Percentiles rank a stretch among this genome's conserved stretches.
These are phyloP conservation scores for Colaptes auratus DNA, from an alignment of 2,113 vertebrate genomes.

Conservation along the genomic window DNA sequence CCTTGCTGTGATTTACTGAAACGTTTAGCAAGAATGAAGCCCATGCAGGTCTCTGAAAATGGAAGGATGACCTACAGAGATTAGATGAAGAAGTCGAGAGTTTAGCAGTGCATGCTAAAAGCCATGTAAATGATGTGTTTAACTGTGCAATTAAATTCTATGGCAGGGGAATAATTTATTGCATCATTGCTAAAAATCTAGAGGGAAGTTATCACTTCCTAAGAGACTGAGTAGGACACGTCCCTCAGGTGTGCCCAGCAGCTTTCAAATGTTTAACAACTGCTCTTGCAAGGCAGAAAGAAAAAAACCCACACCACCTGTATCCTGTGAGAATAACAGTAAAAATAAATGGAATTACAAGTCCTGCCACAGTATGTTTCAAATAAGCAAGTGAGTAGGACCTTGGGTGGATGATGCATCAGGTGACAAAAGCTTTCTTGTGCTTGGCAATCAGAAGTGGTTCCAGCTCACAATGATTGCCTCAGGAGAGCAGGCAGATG, in stretches of 20 bases:
- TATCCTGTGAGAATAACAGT: background rate
- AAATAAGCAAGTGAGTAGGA: rapidly evolving
- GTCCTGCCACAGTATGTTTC: background rate
- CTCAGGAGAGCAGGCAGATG: background rate
- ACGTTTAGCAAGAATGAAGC: slow-evolving; percentile 9
- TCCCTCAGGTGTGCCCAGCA: background rate
- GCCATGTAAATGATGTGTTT: slow-evolving; percentile 33
- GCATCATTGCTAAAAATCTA: background rate
- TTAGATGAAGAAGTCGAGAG: slow-evolving; percentile 22
- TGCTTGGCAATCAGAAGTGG: background rate
- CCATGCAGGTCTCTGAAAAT: background rate
- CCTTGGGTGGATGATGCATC: background rate
- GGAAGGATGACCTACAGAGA: background rate
- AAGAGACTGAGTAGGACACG: background rate
- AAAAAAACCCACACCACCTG: background rate
- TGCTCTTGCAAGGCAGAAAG: background rate
- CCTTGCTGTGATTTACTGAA: slow-evolving; percentile 14
- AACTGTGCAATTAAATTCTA: slow-evolving; percentile 36
- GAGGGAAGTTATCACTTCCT: background rate
- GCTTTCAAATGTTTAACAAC: background rate
- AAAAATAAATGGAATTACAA: background rate
- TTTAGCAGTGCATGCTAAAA: slow-evolving; percentile 43
- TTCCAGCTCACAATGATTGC: rapidly evolving
- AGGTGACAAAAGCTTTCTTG: background rate
- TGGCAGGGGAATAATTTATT: slow-evolving; percentile 1